phyloP scores from a whole-genome alignment of 2,888 invertebrate genomes.

The Xestia rhomboidea region DNA sequence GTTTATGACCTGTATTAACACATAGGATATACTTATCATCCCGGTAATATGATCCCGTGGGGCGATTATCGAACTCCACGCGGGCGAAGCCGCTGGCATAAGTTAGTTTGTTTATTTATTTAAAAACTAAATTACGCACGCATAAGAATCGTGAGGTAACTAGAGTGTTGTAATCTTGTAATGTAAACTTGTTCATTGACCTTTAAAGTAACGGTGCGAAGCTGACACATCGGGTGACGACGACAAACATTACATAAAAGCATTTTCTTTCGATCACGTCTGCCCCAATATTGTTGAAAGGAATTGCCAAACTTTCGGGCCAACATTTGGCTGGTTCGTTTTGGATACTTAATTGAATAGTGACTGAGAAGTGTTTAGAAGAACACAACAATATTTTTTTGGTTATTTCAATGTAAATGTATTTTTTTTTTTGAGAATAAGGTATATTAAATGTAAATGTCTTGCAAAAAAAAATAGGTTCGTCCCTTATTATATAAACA shows the following conservation, averaged over 20 bases:
- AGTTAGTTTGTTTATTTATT: not conserved
- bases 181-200: conserved; percentile 59
- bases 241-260: conserved; percentile 25
- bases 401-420: not conserved
- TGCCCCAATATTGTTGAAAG: not conserved
- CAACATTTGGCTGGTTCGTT: not conserved
- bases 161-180: conserved; percentile 39
- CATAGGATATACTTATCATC: no score
- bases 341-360: not conserved
- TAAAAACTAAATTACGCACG: not conserved
- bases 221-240: conserved; percentile 31
- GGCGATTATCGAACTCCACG: no score
- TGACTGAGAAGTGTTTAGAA: not conserved
- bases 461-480: not conserved
- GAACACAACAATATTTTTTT: not conserved
- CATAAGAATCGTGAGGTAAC: conserved; percentile 38
- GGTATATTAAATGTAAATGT: not conserved
- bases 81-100: no score
- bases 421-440: no score
- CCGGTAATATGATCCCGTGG: no score
- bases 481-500: not conserved
- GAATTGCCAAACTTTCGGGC: not conserved
- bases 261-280: conserved; percentile 18
- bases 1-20: no score
- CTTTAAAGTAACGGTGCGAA: conserved; percentile 51